Evolutionary conservation across 2,888 invertebrate genomes (phyloP).

Genomic region (Caenorhabditis wallacei): DNA sequence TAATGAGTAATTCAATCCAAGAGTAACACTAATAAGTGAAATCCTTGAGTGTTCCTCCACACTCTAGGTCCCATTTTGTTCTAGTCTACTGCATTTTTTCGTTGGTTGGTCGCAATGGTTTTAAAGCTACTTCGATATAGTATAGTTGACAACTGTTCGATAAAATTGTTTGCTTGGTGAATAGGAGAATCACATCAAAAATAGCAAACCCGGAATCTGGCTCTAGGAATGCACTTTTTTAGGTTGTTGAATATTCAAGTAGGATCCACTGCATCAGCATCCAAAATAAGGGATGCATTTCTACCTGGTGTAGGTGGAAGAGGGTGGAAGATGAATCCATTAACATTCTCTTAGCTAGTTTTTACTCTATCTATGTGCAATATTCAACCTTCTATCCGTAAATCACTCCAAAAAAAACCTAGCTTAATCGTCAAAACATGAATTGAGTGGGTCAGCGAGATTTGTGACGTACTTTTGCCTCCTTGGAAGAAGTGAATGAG

Average conservation of each 20-base stretch:
- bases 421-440: constrained; percentile 48
- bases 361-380: constrained; percentile 6
- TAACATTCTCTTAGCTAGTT: constrained; percentile 19
- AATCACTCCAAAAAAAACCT: constrained; percentile 30
- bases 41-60: background rate
- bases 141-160: constrained; percentile 22
- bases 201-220: constrained; percentile 24
- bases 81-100: background rate
- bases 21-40: constrained; percentile 9
- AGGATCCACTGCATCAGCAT: constrained; percentile 51
- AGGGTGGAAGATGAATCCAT: constrained; percentile 54
- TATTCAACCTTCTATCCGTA: constrained; percentile 29
- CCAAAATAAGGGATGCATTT: constrained; percentile 10
- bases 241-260: constrained; percentile 42
- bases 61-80: constrained; percentile 7
- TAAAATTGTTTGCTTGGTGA: constrained; percentile 9
- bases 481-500: constrained; percentile 9
- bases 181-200: background rate
- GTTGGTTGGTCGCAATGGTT: constrained; percentile 31
- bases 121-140: background rate
- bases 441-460: constrained; percentile 54
- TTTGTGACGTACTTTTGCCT: constrained; percentile 56
- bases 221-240: constrained; percentile 15
- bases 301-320: constrained; percentile 46
- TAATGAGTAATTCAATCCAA: constrained; percentile 37